phyloP scores from a whole-genome alignment of 1,140 invertebrate species.

The Achatina immaculata region DNA sequence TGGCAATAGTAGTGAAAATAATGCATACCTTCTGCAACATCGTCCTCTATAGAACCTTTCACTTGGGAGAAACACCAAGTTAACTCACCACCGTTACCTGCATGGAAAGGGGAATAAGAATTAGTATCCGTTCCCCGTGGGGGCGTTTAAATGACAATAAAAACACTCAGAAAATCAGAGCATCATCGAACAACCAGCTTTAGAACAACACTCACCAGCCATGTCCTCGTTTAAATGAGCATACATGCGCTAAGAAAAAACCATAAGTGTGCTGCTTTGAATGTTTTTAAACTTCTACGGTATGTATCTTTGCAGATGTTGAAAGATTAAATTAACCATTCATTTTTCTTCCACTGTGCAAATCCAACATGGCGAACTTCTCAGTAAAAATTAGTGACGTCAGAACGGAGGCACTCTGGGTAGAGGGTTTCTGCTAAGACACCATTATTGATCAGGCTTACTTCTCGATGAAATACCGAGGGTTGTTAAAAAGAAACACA shows the following conservation, averaged over 20 bases:
- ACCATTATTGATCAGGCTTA: too few relatives aligned
- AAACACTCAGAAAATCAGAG: not conserved
- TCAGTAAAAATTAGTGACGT: conserved; percentile 36
- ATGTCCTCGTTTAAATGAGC: conserved; percentile 43
- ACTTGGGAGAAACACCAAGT: conserved; percentile 99
- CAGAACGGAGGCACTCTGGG: conserved; percentile 42
- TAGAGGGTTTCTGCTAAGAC: not conserved
- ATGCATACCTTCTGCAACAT: conserved; percentile 97
- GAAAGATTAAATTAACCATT: conserved; percentile 10
- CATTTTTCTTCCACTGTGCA: conserved; percentile 14
- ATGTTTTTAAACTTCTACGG: not conserved
- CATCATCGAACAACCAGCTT: not conserved
- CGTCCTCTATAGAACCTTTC: conserved; percentile 98
- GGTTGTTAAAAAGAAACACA: too few relatives aligned
- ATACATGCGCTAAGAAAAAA: conserved; percentile 39
- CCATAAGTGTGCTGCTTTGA: not conserved
- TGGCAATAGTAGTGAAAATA: too few relatives aligned
- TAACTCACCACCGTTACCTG: conserved; percentile 73
- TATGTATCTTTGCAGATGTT: not conserved
- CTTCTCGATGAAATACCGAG: too few relatives aligned
- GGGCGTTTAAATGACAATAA: not conserved
- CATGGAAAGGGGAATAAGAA: conserved; percentile 39
- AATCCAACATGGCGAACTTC: conserved; percentile 41
- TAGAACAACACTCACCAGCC: conserved; percentile 53
- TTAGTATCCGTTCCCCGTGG: not conserved